Conservation (phyloP, 2,113 vertebrate species). For the Chelonoidis abingdonii region DNA sequence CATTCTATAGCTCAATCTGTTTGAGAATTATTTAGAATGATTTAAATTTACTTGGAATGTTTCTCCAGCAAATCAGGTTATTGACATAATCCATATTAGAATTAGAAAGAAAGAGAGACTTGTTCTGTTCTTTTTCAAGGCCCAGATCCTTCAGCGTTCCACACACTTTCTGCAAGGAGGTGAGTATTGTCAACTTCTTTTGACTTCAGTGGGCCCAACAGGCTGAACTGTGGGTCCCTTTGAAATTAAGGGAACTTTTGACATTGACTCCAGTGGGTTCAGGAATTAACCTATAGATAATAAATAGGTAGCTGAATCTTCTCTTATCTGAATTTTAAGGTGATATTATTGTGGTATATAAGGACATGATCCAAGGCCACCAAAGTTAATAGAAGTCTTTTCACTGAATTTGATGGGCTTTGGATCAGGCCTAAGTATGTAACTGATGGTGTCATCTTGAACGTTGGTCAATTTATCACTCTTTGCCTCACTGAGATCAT, state of each 20-base stretch:
- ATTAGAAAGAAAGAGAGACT: neutral
- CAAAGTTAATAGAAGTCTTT: neutral
- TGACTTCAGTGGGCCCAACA: neutral
- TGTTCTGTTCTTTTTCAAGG: slow-evolving; percentile 5
- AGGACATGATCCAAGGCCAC: neutral
- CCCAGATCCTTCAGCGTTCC: neutral
- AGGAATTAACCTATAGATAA: neutral
- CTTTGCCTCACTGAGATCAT: neutral
- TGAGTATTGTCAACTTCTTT: neutral
- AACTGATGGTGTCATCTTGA: neutral
- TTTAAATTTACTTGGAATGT: slow-evolving; percentile 24
- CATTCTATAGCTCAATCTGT: neutral
- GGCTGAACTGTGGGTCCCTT: neutral
- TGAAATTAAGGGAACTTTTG: neutral
- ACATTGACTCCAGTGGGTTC: neutral
- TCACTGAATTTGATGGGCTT: neutral
- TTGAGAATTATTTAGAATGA: slow-evolving; percentile 1
- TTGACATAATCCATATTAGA: slow-evolving; percentile 28
- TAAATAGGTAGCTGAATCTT: neutral
- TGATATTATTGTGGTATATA: neutral
- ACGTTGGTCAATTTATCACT: neutral
- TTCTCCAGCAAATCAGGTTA: slow-evolving; percentile 37
- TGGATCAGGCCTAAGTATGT: neutral
- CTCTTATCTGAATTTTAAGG: neutral
- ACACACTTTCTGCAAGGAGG: neutral